phyloP scores from a whole-genome alignment of 2,888 invertebrate species.

The Halictus quadricinctus region DNA sequence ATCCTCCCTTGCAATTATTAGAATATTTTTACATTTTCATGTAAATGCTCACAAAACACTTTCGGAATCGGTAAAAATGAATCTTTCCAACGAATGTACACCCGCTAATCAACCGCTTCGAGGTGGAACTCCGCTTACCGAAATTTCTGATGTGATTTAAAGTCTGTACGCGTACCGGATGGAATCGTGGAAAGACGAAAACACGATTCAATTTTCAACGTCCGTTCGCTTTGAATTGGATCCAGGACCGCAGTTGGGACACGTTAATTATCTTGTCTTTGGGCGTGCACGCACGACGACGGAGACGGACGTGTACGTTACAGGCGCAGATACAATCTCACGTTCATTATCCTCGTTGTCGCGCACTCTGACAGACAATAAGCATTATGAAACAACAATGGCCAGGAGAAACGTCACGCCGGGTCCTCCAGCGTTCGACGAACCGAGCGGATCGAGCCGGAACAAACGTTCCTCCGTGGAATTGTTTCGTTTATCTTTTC shows the following conservation, averaged over 20 bases:
- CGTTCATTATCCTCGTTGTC: constrained; percentile 48
- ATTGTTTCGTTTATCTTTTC: constrained; percentile 7
- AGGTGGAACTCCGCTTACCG: not conserved
- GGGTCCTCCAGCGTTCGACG: constrained; percentile 17
- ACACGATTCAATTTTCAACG: constrained; percentile 23
- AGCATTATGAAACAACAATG: constrained; percentile 49
- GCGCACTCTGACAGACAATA: constrained; percentile 51
- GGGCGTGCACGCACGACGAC: constrained; percentile 27
- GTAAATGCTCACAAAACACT: not conserved
- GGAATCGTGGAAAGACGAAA: not conserved
- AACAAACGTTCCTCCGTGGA: not conserved
- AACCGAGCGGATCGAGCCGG: not conserved
- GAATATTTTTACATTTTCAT: too few species aligned
- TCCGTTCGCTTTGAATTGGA: constrained; percentile 25
- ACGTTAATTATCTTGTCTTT: constrained; percentile 55
- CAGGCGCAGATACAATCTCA: constrained; percentile 42
- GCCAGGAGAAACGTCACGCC: constrained; percentile 14
- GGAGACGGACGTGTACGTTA: constrained; percentile 35
- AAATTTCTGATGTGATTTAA: not conserved
- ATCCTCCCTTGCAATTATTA: too few species aligned
- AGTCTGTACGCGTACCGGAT: not conserved
- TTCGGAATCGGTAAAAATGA: too few species aligned
- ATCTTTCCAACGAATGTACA: not conserved
- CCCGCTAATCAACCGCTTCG: too few species aligned
- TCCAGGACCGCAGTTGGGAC: constrained; percentile 37